Evolutionary conservation across 2,797 vertebrate species (phyloP), one percentile per base, ranked within the genome.

Genomic region (Amblyopsis hoosieri): DNA sequence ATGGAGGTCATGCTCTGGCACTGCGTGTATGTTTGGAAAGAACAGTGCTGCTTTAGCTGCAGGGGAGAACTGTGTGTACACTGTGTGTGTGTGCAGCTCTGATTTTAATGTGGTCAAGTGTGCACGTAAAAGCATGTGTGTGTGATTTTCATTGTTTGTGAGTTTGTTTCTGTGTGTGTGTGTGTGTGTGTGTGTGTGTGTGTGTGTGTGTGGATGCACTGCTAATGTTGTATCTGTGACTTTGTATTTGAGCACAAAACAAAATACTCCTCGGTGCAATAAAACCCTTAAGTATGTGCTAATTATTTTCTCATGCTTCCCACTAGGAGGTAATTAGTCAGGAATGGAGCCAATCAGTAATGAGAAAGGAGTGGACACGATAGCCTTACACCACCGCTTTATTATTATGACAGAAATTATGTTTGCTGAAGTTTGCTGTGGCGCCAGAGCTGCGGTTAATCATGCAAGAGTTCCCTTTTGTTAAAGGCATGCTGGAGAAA

Each of bases 271-370:
- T 5, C 1, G 42, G 33, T 45, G 33, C 4, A 15, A 50, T 14
- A 45, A 50, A 23, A 33, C 11, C 1, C 42, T 2, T 29, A 31
- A 13, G 9, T 64, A 9, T 31, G 19, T 14, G 7, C 19, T 49
- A 49, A 55, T 45, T 37, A 46, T 54, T 54, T 57, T 54, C 66
- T 3, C 13, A 23, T 62, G 23, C 49, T 37, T 37, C 6, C 33
- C 23, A 6, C 33, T 8, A 46, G 12, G 12, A 53, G 23, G 23
- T 23, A 3, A 13, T 31, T 23, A 64, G 48, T 48, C 11, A 45
- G 47, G 42, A 17, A 33, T n/a, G 33, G 23, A 31, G 13, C 8
- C 1, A 49, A 33, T 48, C 53, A 11, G 14, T 60, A n/a, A 37
- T 17, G 49, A 66, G 29, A 45, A 5, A 45, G 23, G 4, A 12